These are phyloP conservation scores for Corvus hawaiiensis DNA, from an alignment of 2,113 vertebrate genomes.

Conservation along the genomic window DNA sequence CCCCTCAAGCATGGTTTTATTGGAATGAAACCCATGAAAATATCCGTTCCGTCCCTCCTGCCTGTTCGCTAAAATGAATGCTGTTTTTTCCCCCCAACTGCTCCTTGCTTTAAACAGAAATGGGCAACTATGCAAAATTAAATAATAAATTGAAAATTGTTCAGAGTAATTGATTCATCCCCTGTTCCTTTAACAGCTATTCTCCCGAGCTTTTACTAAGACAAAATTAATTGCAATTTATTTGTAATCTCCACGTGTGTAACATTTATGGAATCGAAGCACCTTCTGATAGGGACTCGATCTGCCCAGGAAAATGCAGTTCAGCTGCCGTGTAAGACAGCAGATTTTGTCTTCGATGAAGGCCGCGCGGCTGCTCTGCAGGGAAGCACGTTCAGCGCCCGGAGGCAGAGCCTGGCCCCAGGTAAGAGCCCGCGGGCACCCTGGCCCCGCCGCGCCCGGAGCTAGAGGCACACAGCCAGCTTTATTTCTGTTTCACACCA, in stretches of 20 bases:
- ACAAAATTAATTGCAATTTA: background rate
- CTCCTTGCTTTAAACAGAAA: background rate
- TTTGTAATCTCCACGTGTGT: background rate
- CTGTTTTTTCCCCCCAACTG: background rate
- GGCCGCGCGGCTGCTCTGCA: background rate
- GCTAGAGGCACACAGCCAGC: background rate
- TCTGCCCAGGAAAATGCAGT: no score
- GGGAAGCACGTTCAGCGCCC: fast-evolving
- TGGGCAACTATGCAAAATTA: background rate
- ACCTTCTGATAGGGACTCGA: background rate
- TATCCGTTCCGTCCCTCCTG: fast-evolving
- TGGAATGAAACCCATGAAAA: background rate
- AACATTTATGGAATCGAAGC: background rate
- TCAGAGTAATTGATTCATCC: background rate
- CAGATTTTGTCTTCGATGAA: background rate
- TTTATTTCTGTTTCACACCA: background rate
- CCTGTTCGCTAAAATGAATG: background rate
- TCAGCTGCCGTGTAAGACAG: no score
- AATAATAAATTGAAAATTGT: background rate
- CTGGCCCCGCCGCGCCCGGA: no score
- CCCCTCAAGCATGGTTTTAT: background rate
- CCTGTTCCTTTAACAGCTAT: background rate
- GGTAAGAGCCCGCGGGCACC: fast-evolving
- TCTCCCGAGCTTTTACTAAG: background rate
- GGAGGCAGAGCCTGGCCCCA: background rate